phyloP scores from a whole-genome alignment of 2,797 vertebrate genomes.

The Myotis vivesi region DNA sequence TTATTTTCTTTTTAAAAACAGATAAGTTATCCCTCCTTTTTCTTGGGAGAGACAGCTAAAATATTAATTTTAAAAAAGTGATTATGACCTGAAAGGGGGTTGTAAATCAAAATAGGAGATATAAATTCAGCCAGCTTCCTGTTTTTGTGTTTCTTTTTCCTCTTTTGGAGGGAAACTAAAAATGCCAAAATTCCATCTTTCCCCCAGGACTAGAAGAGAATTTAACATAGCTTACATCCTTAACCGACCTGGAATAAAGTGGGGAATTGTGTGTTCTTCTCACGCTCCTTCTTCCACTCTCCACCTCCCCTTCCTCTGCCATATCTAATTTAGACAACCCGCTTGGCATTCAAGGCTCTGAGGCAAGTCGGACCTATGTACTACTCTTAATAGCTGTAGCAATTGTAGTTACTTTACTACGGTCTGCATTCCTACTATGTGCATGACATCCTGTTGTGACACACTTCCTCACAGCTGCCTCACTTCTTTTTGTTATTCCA shows the following conservation, averaged over 20 bases:
- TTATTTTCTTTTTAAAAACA: slow-evolving; percentile 79
- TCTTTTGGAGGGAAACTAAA: slow-evolving; percentile 49
- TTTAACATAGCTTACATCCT: not conserved
- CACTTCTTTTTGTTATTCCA: not conserved
- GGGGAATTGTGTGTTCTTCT: not conserved
- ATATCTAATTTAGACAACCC: not conserved
- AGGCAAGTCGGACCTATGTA: not conserved
- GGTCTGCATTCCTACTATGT: not conserved
- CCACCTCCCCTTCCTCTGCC: no score
- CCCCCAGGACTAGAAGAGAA: not conserved
- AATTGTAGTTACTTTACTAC: no score
- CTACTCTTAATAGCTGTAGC: not conserved
- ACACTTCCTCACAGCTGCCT: not conserved
- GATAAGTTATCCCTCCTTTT: slow-evolving; percentile 81
- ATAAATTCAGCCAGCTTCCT: slow-evolving; percentile 56
- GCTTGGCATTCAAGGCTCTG: not conserved
- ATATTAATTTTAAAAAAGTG: slow-evolving; percentile 79
- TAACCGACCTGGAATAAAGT: not conserved
- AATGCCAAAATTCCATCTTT: slow-evolving; percentile 38
- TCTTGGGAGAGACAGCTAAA: slow-evolving; percentile 75
- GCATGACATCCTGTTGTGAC: not conserved
- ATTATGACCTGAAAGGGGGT: slow-evolving; percentile 66
- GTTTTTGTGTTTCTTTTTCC: slow-evolving; percentile 61
- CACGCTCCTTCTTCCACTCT: not conserved
- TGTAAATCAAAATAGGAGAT: slow-evolving; percentile 64